Evolutionary conservation across 2,797 vertebrate species (phyloP), one percentile per base, ranked within the genome.

Genomic region (Gila robusta): DNA sequence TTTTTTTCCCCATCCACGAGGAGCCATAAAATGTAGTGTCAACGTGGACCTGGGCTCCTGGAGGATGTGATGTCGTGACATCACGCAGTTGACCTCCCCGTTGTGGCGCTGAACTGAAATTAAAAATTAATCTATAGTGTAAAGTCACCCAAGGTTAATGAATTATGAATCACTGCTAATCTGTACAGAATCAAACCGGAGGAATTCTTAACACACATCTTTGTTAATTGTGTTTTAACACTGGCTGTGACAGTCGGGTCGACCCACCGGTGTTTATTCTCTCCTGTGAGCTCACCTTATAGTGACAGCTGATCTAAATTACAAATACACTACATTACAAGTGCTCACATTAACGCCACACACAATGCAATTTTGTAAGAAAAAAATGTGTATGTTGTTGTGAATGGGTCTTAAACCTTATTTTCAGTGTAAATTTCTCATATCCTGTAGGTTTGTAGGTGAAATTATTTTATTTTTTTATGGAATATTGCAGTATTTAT

Each of bases 71-170:
- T 86, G 74, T 84, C 66, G 67, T 23, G 71, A 80, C 86, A 79
- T 86, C 82, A 79, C 73, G n/a, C 56, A 76, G 81, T 79, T 86
- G 77, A 86, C 80, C 88, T 87, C 67, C 67, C 67, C 47, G 64
- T 73, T 44, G 81, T 54, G 17, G 67, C 49, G 49, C 71, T 87
- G 86, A 81, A 82, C 69, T 66, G 71, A 83, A 87, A 90, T 88
- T 64, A 88, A 90, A 88, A 90, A 89, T 89, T 79, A 87, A 89
- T 88, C 86, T 83, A 54, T 81, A 77, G 82, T 82, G 77, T 83
- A 86, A 89, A 83, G 82, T 85, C 82, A 85, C 84, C 87, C 87
- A 80, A 87, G 87, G 89, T 90, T 89, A 89, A 89, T 84, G 59
- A 86, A 87, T 89, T 88, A 87, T 88, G 82, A 87, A 87, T 83